A percentile compares a stretch with the other conserved stretches of the same genome.
Evolutionary conservation across 2,888 invertebrate species (phyloP).

Genomic region (Cheilosia soror): DNA sequence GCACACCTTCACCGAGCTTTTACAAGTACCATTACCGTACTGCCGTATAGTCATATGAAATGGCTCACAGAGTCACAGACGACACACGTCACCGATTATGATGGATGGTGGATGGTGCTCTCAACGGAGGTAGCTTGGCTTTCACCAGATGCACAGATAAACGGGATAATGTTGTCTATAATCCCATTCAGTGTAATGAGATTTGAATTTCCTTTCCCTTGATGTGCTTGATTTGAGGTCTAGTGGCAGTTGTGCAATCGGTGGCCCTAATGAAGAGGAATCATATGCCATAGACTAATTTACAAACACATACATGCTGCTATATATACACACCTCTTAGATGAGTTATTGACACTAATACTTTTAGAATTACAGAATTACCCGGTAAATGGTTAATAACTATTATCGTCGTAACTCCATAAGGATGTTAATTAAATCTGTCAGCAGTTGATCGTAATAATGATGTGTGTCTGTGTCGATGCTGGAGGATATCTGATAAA

Average conservation of each 20-base stretch:
- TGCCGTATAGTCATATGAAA: neutral
- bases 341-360: constrained; percentile 10
- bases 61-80: neutral
- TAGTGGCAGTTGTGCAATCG: constrained; percentile 11
- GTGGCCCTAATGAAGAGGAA: constrained; percentile 50
- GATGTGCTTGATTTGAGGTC: constrained; percentile 64
- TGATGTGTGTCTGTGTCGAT: neutral
- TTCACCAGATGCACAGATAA: constrained; percentile 20
- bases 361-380: constrained; percentile 36
- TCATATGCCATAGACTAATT: constrained; percentile 44
- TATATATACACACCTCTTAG: too few species aligned
- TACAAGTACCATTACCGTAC: neutral
- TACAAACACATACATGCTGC: neutral
- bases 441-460: constrained; percentile 9
- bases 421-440: constrained; percentile 56
- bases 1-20: neutral
- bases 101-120: neutral
- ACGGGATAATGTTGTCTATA: constrained; percentile 46
- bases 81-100: neutral
- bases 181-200: constrained; percentile 49
- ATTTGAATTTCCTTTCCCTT: constrained; percentile 52
- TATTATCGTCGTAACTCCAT: constrained; percentile 24
- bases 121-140: neutral
- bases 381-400: constrained; percentile 52
- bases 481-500: neutral